phyloP scores from a whole-genome alignment of 2,888 invertebrate genomes.

The Orthosia cruda region DNA sequence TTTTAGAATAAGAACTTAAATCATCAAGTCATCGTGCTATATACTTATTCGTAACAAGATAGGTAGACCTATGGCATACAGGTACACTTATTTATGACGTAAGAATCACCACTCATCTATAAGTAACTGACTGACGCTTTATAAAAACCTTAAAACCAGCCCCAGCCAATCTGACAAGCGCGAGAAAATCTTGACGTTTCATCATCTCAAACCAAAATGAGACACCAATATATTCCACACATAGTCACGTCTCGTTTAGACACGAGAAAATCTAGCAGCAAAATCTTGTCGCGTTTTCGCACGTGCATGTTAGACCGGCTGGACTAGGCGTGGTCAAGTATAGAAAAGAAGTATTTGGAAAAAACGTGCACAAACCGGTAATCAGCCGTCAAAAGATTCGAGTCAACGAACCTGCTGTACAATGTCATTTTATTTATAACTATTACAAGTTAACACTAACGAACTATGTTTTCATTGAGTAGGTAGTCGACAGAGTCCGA shows the following conservation, averaged over 20 bases:
- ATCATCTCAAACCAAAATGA: background rate
- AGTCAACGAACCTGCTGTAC: constrained; percentile 55
- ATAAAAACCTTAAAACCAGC: constrained; percentile 41
- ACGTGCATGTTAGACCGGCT: background rate
- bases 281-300: background rate
- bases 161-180: background rate
- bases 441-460: constrained; percentile 39
- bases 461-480: constrained; percentile 20
- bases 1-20: background rate
- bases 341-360: constrained; percentile 11
- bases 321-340: constrained; percentile 29
- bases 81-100: constrained; percentile 6
- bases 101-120: background rate
- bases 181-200: background rate
- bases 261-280: background rate
- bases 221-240: background rate
- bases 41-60: background rate
- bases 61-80: background rate
- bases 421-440: constrained; percentile 60
- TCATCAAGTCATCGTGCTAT: constrained; percentile 3
- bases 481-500: constrained; percentile 9
- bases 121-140: background rate
- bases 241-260: background rate
- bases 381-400: constrained; percentile 22
- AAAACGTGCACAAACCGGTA: constrained; percentile 55